A percentile compares a stretch with the other conserved stretches of the same genome.
These are phyloP conservation scores for Thalassarche chlororhynchos DNA, from an alignment of 2,113 vertebrate genomes.

Conservation along the genomic window DNA sequence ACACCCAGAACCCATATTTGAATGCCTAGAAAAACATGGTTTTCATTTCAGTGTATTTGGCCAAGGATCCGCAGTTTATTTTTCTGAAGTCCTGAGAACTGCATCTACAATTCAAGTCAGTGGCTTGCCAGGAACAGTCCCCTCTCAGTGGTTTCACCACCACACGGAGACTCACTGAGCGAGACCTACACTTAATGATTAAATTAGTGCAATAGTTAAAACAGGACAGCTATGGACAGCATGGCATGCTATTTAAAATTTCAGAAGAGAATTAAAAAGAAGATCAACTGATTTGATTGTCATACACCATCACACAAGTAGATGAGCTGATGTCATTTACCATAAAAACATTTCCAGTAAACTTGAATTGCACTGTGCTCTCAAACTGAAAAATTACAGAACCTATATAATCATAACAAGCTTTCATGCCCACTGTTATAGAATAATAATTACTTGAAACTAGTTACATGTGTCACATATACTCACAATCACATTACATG, in stretches of 20 bases:
- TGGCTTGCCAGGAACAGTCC: background rate
- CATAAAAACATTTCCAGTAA: background rate
- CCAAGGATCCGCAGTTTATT: background rate
- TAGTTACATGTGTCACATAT: background rate
- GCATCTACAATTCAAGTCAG: background rate
- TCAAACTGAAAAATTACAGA: background rate
- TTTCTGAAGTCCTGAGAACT: background rate
- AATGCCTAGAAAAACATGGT: constrained; percentile 78
- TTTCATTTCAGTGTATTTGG: background rate
- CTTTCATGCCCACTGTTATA: background rate
- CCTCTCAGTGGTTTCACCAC: background rate
- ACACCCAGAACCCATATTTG: constrained; percentile 87
- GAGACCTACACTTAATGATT: background rate
- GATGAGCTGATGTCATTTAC: background rate
- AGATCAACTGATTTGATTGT: background rate
- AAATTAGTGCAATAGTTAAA: background rate
- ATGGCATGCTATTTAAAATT: background rate
- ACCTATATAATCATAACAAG: background rate
- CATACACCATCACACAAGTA: background rate
- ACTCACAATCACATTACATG: background rate
- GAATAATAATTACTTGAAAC: background rate
- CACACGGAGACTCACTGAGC: background rate
- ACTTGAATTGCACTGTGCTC: background rate
- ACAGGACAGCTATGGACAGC: background rate
- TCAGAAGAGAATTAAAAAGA: background rate